Percentiles rank a stretch among this genome's conserved stretches.
Conservation (phyloP, 1,140 invertebrate species). For the Hydropsyche tenuis region DNA sequence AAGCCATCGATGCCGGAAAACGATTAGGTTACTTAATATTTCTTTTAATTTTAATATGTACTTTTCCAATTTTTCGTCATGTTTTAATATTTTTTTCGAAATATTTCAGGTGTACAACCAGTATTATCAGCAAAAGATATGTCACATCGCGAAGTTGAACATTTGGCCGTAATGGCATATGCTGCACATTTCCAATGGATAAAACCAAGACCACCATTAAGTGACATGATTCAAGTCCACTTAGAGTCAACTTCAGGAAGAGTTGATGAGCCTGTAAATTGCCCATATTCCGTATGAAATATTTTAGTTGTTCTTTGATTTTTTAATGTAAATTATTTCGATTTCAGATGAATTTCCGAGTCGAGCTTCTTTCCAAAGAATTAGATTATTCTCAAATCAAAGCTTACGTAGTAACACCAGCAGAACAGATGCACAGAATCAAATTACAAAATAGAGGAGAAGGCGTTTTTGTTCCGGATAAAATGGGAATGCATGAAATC, state of each 20-base stretch:
- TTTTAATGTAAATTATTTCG: neutral
- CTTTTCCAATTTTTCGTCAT: no score
- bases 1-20: slow-evolving; percentile 70
- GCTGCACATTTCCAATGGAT: slow-evolving; percentile 89
- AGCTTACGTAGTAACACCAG: slow-evolving; percentile 82
- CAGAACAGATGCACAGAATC: slow-evolving; percentile 65
- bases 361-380: slow-evolving; percentile 79
- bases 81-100: neutral
- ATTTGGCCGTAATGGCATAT: slow-evolving; percentile 96
- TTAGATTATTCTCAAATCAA: slow-evolving; percentile 79
- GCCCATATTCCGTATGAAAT: neutral
- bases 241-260: slow-evolving; percentile 81
- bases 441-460: slow-evolving; percentile 74
- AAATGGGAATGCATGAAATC: slow-evolving; percentile 91
- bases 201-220: slow-evolving; percentile 78
- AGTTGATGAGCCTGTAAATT: slow-evolving; percentile 80
- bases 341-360: slow-evolving; percentile 79
- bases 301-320: no score
- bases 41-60: no score
- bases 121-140: slow-evolving; percentile 92
- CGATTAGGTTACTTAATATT: slow-evolving; percentile 62
- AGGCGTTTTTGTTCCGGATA: slow-evolving; percentile 85
- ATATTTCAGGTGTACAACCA: slow-evolving; percentile 79
- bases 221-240: slow-evolving; percentile 77
- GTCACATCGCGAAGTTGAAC: slow-evolving; percentile 91